Conservation (phyloP, 2,113 vertebrate species). For the Syngnathoides biaculeatus region DNA sequence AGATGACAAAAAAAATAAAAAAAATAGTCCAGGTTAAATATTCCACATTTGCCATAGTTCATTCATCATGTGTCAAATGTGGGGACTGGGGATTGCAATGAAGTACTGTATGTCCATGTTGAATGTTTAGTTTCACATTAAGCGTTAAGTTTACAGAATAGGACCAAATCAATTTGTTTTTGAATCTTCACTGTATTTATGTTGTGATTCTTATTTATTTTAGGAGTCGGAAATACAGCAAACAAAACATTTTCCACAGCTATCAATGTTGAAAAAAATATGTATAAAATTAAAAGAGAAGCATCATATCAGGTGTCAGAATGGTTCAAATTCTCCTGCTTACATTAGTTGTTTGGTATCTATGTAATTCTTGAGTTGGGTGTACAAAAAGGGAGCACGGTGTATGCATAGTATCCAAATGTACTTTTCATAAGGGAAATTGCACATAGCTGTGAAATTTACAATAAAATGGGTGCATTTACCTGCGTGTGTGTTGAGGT, state of each 20-base stretch:
- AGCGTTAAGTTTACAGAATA: constrained; percentile 1
- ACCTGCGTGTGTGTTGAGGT: constrained; percentile 30
- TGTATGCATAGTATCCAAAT: constrained; percentile 65
- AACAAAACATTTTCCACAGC: constrained; percentile 81
- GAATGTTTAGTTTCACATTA: background rate
- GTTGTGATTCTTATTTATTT: constrained; percentile 28
- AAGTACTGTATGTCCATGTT: constrained; percentile 44
- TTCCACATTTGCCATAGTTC: background rate
- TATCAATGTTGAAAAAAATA: constrained; percentile 65
- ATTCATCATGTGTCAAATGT: constrained; percentile 1
- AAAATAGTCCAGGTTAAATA: no score
- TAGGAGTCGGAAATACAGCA: constrained; percentile 63
- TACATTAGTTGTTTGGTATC: constrained; percentile 59
- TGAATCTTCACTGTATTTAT: background rate
- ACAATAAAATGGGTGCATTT: constrained; percentile 90
- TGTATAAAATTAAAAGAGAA: constrained; percentile 36
- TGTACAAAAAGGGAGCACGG: constrained; percentile 55
- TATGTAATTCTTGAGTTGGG: constrained; percentile 61
- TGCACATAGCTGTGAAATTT: constrained; percentile 86
- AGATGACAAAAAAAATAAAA: background rate
- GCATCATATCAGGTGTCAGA: constrained; percentile 32
- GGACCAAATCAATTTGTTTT: constrained; percentile 7
- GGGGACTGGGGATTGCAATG: constrained; percentile 8
- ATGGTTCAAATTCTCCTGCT: constrained; percentile 51
- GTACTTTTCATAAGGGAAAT: constrained; percentile 84